These are phyloP conservation scores for Polyommatus icarus DNA, from an alignment of 2,888 invertebrate species.

Conservation along the genomic window DNA sequence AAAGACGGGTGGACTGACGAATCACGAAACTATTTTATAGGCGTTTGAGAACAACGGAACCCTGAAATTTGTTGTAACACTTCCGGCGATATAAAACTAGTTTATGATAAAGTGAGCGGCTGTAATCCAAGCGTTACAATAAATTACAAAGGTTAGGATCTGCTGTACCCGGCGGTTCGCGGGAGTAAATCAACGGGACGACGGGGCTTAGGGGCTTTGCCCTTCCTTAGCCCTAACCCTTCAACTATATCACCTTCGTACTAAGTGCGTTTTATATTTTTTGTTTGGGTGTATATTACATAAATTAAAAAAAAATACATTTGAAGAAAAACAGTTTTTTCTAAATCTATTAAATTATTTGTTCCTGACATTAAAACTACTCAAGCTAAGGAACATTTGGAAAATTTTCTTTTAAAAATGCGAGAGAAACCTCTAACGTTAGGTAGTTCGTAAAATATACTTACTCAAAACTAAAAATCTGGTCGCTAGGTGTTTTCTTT, in stretches of 20 bases:
- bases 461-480: too few relatives aligned
- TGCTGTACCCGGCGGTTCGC: conserved; percentile 41
- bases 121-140: conserved; percentile 28
- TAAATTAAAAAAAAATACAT: background rate
- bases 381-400: too few relatives aligned
- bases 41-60: background rate
- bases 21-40: too few relatives aligned
- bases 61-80: background rate
- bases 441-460: too few relatives aligned
- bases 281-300: background rate
- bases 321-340: too few relatives aligned
- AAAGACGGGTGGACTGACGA: background rate
- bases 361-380: too few relatives aligned
- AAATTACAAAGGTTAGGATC: conserved; percentile 33
- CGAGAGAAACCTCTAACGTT: too few relatives aligned
- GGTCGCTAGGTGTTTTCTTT: too few relatives aligned
- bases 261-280: conserved; percentile 1
- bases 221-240: conserved; percentile 39
- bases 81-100: background rate
- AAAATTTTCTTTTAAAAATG: too few relatives aligned
- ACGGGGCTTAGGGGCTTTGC: conserved; percentile 40
- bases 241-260: conserved; percentile 25
- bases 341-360: background rate
- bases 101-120: conserved; percentile 18
- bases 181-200: conserved; percentile 47